Evolutionary conservation across 2,888 invertebrate species (phyloP).

Genomic region (Caenorhabditis uteleia): DNA sequence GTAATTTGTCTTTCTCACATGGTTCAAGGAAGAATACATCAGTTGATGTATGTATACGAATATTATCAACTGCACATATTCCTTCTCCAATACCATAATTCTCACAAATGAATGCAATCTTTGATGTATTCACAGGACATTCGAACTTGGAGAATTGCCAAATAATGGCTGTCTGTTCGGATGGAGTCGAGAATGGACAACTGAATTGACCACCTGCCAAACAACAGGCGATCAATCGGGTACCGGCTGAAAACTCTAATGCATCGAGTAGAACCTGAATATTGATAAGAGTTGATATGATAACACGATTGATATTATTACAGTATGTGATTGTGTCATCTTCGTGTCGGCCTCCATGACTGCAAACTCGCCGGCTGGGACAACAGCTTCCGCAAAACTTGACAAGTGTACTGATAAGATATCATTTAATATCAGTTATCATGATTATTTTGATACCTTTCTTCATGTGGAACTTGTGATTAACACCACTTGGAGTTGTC

Average conservation of each 20-base stretch:
- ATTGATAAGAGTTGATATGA: background rate
- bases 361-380: constrained; percentile 53
- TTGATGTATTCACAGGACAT: constrained; percentile 39
- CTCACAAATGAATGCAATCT: constrained; percentile 62
- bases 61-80: constrained; percentile 58
- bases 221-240: constrained; percentile 50
- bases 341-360: constrained; percentile 50
- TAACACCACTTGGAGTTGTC: constrained; percentile 41
- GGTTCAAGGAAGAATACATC: constrained; percentile 59
- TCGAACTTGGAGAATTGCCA: constrained; percentile 54
- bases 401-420: constrained; percentile 48
- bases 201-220: constrained; percentile 24
- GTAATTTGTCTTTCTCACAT: constrained; percentile 48
- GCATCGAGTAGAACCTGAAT: constrained; percentile 50
- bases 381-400: constrained; percentile 52
- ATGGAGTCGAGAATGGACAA: constrained; percentile 44
- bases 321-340: constrained; percentile 50
- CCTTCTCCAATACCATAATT: constrained; percentile 51
- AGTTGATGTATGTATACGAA: constrained; percentile 51
- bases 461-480: constrained; percentile 37
- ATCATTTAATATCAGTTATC: background rate
- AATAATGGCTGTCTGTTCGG: constrained; percentile 33
- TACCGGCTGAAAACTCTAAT: constrained; percentile 40
- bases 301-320: constrained; percentile 9
- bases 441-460: background rate